Evolutionary conservation across 1,140 invertebrate species (phyloP).

Genomic region (Drosophila leontia): DNA sequence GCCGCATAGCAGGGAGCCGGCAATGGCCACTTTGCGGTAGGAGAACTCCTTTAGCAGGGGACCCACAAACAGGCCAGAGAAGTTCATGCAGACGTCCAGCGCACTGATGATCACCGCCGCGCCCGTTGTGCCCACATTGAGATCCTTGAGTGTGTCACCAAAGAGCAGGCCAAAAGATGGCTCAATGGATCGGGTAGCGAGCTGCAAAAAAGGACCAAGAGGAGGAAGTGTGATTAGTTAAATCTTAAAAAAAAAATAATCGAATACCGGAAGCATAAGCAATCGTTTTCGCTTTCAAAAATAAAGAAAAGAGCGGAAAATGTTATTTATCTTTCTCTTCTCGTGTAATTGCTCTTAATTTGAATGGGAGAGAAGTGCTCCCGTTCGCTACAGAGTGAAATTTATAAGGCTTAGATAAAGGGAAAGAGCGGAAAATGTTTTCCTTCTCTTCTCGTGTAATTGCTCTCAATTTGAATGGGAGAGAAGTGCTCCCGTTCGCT

Average conservation of each 20-base stretch:
- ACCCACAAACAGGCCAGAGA: conserved; percentile 91
- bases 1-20: conserved; percentile 88
- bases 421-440: too few relatives aligned
- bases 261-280: neutral
- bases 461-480: too few relatives aligned
- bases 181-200: conserved; percentile 90
- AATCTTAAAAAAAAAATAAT: neutral
- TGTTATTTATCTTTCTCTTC: too few relatives aligned
- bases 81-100: conserved; percentile 90
- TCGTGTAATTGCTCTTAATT: too few relatives aligned
- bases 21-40: conserved; percentile 90
- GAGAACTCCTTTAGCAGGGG: conserved; percentile 90
- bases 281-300: neutral
- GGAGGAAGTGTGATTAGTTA: neutral
- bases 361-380: too few relatives aligned
- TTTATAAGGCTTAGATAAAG: too few relatives aligned
- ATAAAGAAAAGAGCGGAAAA: too few relatives aligned
- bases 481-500: too few relatives aligned
- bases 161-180: conserved; percentile 92
- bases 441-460: too few relatives aligned
- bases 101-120: conserved; percentile 90
- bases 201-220: conserved; percentile 85
- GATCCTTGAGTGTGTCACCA: conserved; percentile 88
- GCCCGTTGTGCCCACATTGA: conserved; percentile 89
- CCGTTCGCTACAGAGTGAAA: too few relatives aligned